Evolutionary conservation across 1,140 invertebrate genomes (phyloP).

Genomic region (Drosophila bocqueti): DNA sequence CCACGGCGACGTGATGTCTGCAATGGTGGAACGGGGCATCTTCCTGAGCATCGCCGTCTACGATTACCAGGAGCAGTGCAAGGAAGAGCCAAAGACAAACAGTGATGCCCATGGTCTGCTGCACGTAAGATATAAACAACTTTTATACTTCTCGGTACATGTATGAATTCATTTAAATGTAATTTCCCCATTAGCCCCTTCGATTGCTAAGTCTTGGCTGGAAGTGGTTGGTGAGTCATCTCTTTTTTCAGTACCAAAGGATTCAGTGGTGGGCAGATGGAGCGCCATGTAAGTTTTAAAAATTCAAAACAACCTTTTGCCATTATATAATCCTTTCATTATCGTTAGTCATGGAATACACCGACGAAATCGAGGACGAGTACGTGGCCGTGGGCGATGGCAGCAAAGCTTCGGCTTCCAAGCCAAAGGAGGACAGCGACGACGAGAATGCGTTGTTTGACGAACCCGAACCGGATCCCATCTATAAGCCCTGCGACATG

Average conservation of each 20-base stretch:
- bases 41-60: constrained; percentile 92
- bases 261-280: constrained; percentile 81
- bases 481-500: constrained; percentile 88
- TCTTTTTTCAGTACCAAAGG: constrained; percentile 73
- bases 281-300: constrained; percentile 77
- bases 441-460: constrained; percentile 80
- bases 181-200: constrained; percentile 51
- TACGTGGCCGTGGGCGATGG: constrained; percentile 72
- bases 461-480: constrained; percentile 78
- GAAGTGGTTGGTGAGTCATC: constrained; percentile 70
- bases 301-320: neutral
- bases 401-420: constrained; percentile 71
- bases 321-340: neutral
- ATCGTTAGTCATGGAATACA: constrained; percentile 73
- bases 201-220: constrained; percentile 64
- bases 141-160: neutral
- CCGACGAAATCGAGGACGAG: constrained; percentile 76
- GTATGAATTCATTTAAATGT: too few relatives aligned
- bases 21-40: constrained; percentile 90
- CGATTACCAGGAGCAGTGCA: constrained; percentile 94
- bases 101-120: constrained; percentile 62
- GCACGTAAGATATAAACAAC: constrained; percentile 55
- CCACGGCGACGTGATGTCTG: constrained; percentile 92
- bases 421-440: constrained; percentile 77
- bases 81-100: constrained; percentile 45